phyloP scores from a whole-genome alignment of 2,888 invertebrate genomes.

The Sylvicola cinctus region DNA sequence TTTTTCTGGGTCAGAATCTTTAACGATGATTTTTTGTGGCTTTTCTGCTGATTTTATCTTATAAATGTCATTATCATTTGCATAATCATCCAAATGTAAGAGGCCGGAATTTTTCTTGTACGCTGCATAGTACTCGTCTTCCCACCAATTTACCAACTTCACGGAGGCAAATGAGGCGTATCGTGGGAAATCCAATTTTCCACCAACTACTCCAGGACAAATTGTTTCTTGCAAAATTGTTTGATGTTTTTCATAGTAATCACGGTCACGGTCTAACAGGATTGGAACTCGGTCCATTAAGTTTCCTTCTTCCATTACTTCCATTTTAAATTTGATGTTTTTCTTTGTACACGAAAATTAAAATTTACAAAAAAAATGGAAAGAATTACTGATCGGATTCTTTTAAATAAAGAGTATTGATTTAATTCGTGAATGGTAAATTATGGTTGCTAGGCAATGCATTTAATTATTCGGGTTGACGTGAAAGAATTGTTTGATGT shows the following conservation, averaged over 20 bases:
- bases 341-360: no score
- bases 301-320: conserved; percentile 79
- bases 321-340: conserved; percentile 39
- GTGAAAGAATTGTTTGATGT: no score
- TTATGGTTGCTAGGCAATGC: no score
- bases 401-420: no score
- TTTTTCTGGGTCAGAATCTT: conserved; percentile 55
- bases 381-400: no score
- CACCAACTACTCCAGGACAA: conserved; percentile 61
- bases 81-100: conserved; percentile 21
- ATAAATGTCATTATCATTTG: conserved; percentile 20
- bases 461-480: no score
- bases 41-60: conserved; percentile 23
- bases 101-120: conserved; percentile 44
- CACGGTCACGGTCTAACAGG: conserved; percentile 58
- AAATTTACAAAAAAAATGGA: no score
- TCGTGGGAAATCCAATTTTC: conserved; percentile 60
- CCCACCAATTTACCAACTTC: conserved; percentile 71
- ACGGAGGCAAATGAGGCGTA: conserved; percentile 68
- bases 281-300: conserved; percentile 72
- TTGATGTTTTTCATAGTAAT: conserved; percentile 62
- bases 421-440: no score
- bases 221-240: conserved; percentile 57
- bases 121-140: conserved; percentile 60
- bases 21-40: conserved; percentile 32